Evolutionary conservation across 1,140 invertebrate genomes (phyloP), one percentile per base, ranked within the genome.

Genomic region (roundworm (Caenorhabditis elegans)): DNA sequence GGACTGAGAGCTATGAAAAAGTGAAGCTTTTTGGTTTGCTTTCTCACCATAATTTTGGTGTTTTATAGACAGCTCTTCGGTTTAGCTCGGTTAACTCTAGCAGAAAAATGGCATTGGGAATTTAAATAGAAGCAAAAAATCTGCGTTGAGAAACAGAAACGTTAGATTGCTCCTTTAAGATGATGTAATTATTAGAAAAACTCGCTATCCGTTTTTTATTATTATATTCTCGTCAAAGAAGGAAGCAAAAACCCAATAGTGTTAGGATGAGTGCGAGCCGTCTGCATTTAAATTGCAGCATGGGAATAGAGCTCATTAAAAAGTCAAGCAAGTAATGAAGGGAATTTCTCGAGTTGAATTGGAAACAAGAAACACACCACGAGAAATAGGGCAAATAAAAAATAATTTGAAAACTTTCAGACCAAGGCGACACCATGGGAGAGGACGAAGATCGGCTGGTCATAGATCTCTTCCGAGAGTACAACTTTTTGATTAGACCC

Each of bases 401-500:
- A 31, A 70, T 43, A n/a, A 6, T 24, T 5, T 17, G 28, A 39
- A 36, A 70, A 15, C 10, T 60, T 70, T 70, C 34, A 70, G 60
- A 70, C 34, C 60, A 70, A 70, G 34, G 31, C 60, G 60, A 70
- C n/a, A 70, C 60, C 60, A 70, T 70, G 60, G 79, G 65, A 80
- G 83, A 87, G 34, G 84, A 85, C 47, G 96, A 97, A 91, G 96
- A 97, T 91, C 93, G 95, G 86, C 92, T 99, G 88, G 96, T 98
- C 78, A 93, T 96, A 86, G 96, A 98, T 92, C 93, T 99, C 80
- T 98, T 99, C 92, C 31, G 83, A 88, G 95, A 96, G 85, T 99
- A 99, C 93, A 99, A 99, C 92, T 97, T 97, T 90, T 93, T 99
- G 65, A 98, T 99, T 90, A 93, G 97, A 87, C 97, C 97, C 46